Conservation (phyloP, 2,797 vertebrate genomes). For the Rachycentron canadum region DNA sequence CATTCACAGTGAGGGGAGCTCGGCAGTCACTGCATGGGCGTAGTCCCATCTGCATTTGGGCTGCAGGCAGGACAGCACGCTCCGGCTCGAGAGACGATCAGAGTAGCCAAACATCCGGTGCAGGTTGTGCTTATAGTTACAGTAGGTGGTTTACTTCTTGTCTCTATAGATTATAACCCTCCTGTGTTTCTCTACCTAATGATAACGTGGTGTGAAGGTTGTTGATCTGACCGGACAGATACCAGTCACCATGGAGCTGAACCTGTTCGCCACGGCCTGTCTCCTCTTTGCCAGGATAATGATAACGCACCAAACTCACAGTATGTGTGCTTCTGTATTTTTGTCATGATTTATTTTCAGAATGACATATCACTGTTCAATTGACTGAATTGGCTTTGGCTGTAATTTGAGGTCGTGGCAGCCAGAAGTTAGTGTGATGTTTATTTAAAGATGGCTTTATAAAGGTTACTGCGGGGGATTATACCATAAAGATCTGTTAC, state of each 20-base stretch:
- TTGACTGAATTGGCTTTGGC: neutral
- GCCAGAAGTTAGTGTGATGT: neutral
- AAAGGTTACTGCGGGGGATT: neutral
- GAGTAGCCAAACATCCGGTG: neutral
- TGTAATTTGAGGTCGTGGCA: neutral
- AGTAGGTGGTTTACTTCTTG: neutral
- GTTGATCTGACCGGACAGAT: slow-evolving; percentile 44
- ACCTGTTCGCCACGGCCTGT: slow-evolving; percentile 65
- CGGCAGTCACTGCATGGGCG: slow-evolving; percentile 70
- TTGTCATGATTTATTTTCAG: neutral
- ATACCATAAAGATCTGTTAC: neutral
- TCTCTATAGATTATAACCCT: neutral
- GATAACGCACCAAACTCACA: slow-evolving; percentile 75
- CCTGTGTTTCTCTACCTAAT: neutral
- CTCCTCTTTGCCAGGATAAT: slow-evolving; percentile 72
- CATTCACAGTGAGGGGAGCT: neutral
- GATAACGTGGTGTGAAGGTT: slow-evolving; percentile 41
- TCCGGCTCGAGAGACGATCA: slow-evolving; percentile 34
- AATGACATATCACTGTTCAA: neutral
- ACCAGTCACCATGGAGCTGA: slow-evolving; percentile 74
- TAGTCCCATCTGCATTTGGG: slow-evolving; percentile 63
- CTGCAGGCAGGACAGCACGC: slow-evolving; percentile 30
- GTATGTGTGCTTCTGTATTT: slow-evolving; percentile 51
- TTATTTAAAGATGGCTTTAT: neutral
- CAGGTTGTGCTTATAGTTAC: neutral